Evolutionary conservation across 2,797 vertebrate species (phyloP).

Genomic region (Chiroxiphia lanceolata): DNA sequence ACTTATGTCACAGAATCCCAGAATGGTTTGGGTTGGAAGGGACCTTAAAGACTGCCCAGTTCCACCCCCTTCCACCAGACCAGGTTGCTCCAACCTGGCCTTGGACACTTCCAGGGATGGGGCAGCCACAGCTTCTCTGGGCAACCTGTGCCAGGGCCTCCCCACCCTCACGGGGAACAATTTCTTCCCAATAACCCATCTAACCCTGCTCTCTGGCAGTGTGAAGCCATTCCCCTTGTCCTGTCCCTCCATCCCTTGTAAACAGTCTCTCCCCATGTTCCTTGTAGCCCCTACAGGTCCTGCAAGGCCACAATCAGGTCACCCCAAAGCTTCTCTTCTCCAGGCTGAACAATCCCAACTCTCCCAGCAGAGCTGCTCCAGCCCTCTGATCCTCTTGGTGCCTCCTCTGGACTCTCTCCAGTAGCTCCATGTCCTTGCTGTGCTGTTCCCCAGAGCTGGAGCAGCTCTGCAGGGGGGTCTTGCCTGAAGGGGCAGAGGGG

Average conservation of each 20-base stretch:
- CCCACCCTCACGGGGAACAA: accelerated
- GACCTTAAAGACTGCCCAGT: accelerated
- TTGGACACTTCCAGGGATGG: background rate
- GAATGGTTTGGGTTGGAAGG: background rate
- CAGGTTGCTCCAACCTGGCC: background rate
- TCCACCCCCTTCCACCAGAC: background rate
- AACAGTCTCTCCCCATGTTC: background rate
- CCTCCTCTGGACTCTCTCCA: background rate
- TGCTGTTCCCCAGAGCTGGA: background rate
- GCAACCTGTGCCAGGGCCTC: background rate
- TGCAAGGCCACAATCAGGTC: accelerated
- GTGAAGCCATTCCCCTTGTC: accelerated
- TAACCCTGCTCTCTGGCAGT: accelerated
- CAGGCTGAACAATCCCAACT: background rate
- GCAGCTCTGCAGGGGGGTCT: background rate
- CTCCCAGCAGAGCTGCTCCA: background rate
- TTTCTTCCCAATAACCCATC: accelerated
- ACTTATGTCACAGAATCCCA: background rate
- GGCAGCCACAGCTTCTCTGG: background rate
- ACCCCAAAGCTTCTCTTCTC: background rate
- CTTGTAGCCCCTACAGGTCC: background rate
- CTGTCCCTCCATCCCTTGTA: accelerated
- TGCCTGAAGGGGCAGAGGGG: background rate
- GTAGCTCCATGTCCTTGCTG: background rate
- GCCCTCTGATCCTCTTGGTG: background rate